Percentiles rank a stretch among this genome's conserved stretches.
Conservation (phyloP, 2,797 vertebrate genomes). For the Poecilia picta region DNA sequence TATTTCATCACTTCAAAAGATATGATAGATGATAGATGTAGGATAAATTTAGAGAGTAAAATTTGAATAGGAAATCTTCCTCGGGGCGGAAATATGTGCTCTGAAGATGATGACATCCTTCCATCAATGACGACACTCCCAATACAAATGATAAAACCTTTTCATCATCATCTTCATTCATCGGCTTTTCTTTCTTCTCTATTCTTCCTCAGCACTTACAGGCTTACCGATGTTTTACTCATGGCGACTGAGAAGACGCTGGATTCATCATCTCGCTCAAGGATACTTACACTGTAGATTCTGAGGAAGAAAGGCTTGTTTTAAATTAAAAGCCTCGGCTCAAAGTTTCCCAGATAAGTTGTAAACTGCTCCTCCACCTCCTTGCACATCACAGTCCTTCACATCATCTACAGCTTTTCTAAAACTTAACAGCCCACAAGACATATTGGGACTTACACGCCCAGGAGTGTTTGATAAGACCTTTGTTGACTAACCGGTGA, state of each 20-base stretch:
- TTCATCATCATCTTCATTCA: constrained; percentile 60
- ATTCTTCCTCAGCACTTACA: constrained; percentile 35
- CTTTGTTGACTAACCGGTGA: not conserved
- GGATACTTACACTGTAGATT: constrained; percentile 15
- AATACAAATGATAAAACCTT: constrained; percentile 59
- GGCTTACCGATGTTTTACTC: constrained; percentile 23
- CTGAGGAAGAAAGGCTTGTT: constrained; percentile 19
- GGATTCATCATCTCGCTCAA: constrained; percentile 26
- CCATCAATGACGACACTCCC: constrained; percentile 47
- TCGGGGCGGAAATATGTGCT: constrained; percentile 36
- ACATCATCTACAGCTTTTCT: not conserved
- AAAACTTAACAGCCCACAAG: constrained; percentile 9
- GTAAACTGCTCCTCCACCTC: constrained; percentile 9
- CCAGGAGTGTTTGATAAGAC: constrained; percentile 5
- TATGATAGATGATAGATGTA: constrained; percentile 9
- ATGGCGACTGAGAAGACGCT: constrained; percentile 13
- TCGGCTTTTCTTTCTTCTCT: constrained; percentile 30
- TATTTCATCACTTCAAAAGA: constrained; percentile 27
- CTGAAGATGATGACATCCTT: constrained; percentile 60
- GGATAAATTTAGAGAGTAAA: constrained; percentile 27
- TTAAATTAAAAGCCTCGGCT: constrained; percentile 17
- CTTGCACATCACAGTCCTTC: not conserved
- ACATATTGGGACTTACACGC: not conserved
- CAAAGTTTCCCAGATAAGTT: not conserved
- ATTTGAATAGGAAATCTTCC: constrained; percentile 40